Conservation (phyloP, 2,113 vertebrate species). For the Macrotus californicus region DNA sequence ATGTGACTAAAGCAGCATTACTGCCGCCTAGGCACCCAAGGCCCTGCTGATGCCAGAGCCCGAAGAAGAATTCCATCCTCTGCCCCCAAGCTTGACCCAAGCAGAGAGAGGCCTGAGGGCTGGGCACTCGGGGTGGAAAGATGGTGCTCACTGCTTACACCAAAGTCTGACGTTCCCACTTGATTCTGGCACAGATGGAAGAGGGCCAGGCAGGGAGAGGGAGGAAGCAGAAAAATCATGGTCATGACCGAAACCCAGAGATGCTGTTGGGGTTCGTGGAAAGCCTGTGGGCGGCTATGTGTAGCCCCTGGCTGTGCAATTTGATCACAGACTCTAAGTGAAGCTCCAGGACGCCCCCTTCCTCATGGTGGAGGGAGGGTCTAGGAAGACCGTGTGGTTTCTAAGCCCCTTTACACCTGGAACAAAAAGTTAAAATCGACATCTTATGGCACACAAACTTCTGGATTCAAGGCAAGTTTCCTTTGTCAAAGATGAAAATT, state of each 20-base stretch:
- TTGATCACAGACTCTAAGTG: neutral
- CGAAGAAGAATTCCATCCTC: neutral
- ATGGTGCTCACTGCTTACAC: accelerated
- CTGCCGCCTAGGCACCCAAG: neutral
- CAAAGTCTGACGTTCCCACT: neutral
- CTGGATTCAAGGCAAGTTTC: neutral
- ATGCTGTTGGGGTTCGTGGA: neutral
- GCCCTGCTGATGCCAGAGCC: neutral
- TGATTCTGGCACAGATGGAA: neutral
- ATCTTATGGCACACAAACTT: neutral
- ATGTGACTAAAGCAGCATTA: neutral
- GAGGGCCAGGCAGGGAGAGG: neutral
- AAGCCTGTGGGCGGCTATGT: accelerated
- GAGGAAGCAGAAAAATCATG: neutral
- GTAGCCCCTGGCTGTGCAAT: too few relatives aligned
- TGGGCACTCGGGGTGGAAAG: neutral
- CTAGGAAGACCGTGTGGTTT: neutral
- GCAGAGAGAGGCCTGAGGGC: neutral
- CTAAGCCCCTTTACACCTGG: neutral
- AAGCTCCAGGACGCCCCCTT: neutral
- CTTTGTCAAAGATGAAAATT: neutral
- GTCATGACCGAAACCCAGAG: neutral
- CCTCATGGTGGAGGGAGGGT: accelerated
- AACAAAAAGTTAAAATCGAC: neutral
- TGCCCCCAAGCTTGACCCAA: neutral